phyloP scores from a whole-genome alignment of 2,113 vertebrate species.

The Hippoglossus stenolepis region DNA sequence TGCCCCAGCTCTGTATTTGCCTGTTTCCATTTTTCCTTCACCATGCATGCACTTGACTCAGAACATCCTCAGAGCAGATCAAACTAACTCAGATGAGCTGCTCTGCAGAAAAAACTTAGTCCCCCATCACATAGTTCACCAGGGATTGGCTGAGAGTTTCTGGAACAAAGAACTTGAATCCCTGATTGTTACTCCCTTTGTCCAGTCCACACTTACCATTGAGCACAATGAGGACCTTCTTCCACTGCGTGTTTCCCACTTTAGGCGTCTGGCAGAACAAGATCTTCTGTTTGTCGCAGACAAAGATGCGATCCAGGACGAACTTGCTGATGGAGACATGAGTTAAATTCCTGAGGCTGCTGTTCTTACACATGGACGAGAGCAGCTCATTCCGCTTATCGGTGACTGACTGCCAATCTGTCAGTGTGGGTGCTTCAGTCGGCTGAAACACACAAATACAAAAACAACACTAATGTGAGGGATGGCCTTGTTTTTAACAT shows the following conservation, averaged over 20 bases:
- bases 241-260: conserved; percentile 99
- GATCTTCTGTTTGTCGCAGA: conserved; percentile 97
- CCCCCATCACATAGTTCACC: too few relatives aligned
- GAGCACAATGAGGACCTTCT: conserved; percentile 97
- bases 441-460: conserved; percentile 76
- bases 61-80: too few relatives aligned
- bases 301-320: conserved; percentile 96
- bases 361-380: conserved; percentile 86
- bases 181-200: neutral
- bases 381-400: conserved; percentile 87
- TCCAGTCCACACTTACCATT: conserved; percentile 85
- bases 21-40: too few relatives aligned
- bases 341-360: conserved; percentile 88
- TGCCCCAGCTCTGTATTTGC: too few relatives aligned
- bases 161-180: neutral
- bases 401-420: conserved; percentile 82
- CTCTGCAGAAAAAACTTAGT: too few relatives aligned
- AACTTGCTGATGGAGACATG: conserved; percentile 92
- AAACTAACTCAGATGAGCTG: too few relatives aligned
- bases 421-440: conserved; percentile 68
- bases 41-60: too few relatives aligned
- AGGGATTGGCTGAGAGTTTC: too few relatives aligned
- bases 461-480: neutral
- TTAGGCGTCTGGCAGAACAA: conserved; percentile 99
- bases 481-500: neutral